Evolutionary conservation across 2,797 vertebrate genomes (phyloP), one percentile per base, ranked within the genome.

Genomic region (Mus minutoides): DNA sequence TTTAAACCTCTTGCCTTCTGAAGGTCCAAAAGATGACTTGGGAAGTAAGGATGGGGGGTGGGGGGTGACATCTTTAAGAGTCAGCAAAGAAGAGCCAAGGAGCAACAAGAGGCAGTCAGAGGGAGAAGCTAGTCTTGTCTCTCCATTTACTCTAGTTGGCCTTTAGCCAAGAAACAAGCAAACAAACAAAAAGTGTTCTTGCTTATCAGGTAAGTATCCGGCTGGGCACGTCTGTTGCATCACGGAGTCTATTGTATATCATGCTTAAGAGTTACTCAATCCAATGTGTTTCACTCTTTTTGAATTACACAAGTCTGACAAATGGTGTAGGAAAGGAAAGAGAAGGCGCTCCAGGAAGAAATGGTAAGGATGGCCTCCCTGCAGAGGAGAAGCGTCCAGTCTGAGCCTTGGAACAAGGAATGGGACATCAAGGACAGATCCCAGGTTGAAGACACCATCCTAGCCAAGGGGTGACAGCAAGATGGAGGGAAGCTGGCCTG

Each of bases 131-230:
- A 46, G 34, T 79, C 62, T 75, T 11, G 17, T 62, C 21, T n/a
- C 49, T 56, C 58, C 16, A 0, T 58, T 91, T 71, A 62, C 76
- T 93, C 34, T 73, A 37, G 29, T 60, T 88, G 90, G 26, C 67
- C 17, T 85, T 92, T 29, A 62, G 60, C 54, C 85, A 95, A 73
- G 31, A 93, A 83, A 40, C n/a, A 62, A 85, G 43, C 37, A 91
- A 84, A 84, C 29, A 94, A 77, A 49, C 34, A 67, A 92, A 4
- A 40, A 0, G 1, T 60, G 4, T 73, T 52, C 43, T 52, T 67
- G n/a, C 37, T 95, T 56, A 78, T 90, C 87, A 80, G 49, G 83
- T 76, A 90, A 71, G 34, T n/a, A 94, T 78, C 26, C 69, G 11
- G 3, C 9, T 95, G 43, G 6, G 26, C 75, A 64, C 62, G 85